These are phyloP conservation scores for Holothuria glaberrima DNA, from an alignment of 35 echinoderm and acorn worm genomes.

Conservation along the genomic window DNA sequence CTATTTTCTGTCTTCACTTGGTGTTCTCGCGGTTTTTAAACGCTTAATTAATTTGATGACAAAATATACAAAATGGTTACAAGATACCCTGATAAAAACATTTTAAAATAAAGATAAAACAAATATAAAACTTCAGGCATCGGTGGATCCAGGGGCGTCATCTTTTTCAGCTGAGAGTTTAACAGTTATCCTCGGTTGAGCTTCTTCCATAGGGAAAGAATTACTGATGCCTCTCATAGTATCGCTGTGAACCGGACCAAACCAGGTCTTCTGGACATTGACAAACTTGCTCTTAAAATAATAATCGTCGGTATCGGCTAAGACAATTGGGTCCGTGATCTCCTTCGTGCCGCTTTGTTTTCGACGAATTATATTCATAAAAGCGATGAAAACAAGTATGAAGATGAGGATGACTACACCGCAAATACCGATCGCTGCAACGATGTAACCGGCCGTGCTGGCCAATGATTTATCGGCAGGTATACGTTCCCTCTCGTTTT, in stretches of 20 bases:
- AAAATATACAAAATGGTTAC: too few species aligned
- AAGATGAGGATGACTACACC: background rate
- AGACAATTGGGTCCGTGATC: background rate
- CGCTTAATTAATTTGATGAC: too few species aligned
- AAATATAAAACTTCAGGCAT: background rate
- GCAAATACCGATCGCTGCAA: conserved; percentile 27
- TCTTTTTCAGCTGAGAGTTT: background rate
- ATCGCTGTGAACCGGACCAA: conserved; percentile 17
- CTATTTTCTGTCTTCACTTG: too few species aligned
- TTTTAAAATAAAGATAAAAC: too few species aligned
- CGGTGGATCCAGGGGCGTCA: background rate
- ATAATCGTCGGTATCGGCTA: conserved; percentile 23
- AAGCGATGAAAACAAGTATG: background rate
- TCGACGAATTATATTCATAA: conserved; percentile 15
- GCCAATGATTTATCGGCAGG: background rate
- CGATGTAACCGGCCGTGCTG: background rate
- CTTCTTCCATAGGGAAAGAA: conserved; percentile 19
- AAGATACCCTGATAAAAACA: too few species aligned
- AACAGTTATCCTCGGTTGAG: background rate
- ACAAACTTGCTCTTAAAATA: conserved; percentile 34
- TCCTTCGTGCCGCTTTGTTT: background rate
- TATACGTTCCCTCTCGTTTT: background rate
- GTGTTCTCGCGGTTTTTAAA: too few species aligned
- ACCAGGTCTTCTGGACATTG: conserved; percentile 37
- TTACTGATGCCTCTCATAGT: conserved; percentile 12